Evolutionary conservation across 2,797 vertebrate genomes (phyloP).

Genomic region (Austrolebias charrua): DNA sequence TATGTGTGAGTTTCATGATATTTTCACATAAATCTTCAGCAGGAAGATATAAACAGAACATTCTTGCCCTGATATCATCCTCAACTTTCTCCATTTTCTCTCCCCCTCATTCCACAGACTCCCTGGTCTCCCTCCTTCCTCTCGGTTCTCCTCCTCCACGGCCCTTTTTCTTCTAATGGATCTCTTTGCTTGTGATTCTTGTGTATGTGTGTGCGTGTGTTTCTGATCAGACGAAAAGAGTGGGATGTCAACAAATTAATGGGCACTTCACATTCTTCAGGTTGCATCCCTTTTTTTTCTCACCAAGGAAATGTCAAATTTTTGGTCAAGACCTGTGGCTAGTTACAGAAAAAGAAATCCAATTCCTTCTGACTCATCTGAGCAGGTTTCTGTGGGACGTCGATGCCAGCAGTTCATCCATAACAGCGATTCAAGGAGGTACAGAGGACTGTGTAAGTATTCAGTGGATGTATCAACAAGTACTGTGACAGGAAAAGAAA

Average conservation of each 20-base stretch:
- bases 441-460: too few relatives aligned
- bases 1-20: neutral
- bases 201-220: neutral
- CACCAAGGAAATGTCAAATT: neutral
- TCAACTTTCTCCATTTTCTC: constrained; percentile 29
- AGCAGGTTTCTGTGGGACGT: constrained; percentile 13
- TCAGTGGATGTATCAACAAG: too few relatives aligned
- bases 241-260: constrained; percentile 32
- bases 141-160: constrained; percentile 20
- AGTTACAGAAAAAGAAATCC: constrained; percentile 1
- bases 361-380: neutral
- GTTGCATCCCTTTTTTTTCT: constrained; percentile 3
- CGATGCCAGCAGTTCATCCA: constrained; percentile 1
- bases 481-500: neutral
- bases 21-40: constrained; percentile 8
- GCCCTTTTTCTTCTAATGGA: constrained; percentile 16
- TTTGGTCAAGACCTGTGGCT: neutral
- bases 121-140: constrained; percentile 8
- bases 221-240: constrained; percentile 35
- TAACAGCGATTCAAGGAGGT: neutral
- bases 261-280: constrained; percentile 48
- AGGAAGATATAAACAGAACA: constrained; percentile 21
- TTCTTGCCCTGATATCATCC: constrained; percentile 32
- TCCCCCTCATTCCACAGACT: constrained; percentile 44
- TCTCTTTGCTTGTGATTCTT: constrained; percentile 12